Base-by-base conservation (phyloP, 2,888 invertebrate species). In the Agapetus fuscipes region DNA sequence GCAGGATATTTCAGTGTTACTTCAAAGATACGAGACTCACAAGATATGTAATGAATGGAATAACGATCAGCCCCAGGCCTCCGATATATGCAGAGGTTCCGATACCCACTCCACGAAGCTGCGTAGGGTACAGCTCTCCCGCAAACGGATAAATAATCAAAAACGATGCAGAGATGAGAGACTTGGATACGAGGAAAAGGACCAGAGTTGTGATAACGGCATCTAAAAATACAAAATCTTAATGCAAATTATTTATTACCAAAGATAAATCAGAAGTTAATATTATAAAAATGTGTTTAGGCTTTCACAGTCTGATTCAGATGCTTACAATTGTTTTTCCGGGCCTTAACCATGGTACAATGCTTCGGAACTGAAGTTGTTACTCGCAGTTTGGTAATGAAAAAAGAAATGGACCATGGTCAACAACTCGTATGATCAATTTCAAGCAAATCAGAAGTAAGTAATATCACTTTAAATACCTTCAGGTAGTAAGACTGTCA, bases 111-210 rank as follows among this genome's bases (percentile, higher is more conserved):
- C 91, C 91, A 51, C 93, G 73, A 30, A 90, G 71, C 58, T 87
- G 86, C 2, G 91, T 93, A 2, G 93, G 93, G 62, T 91, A 91
- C 14, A 93, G 60, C 64, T 93, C 93, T 7, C 88, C 88, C 50
- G 90, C 90, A 60, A 91, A 91, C 0, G 91, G 90, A 60, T 91
- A 93, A 52, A 93, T 88, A 46, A 90, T 88, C 39, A 90, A 69
- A 64, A 90, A 93, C 4, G 90, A 88, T 4, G 89, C 89, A 2
- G 91, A 90, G 56, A 91, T 85, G 49, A 89, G 78, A 48, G 87
- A 87, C 64, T 93, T 93, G 10, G 90, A 84, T 53, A 88, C 68
- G 26, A 88, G 64, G 59, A 83, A 90, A 12, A 89, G 63, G 40
- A 82, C 68, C 29, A 89, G 62, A 26, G 87, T 88, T 54, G 78